These are phyloP conservation scores for Formicarius rufipectus DNA, from an alignment of 2,113 vertebrate genomes.

Conservation along the genomic window DNA sequence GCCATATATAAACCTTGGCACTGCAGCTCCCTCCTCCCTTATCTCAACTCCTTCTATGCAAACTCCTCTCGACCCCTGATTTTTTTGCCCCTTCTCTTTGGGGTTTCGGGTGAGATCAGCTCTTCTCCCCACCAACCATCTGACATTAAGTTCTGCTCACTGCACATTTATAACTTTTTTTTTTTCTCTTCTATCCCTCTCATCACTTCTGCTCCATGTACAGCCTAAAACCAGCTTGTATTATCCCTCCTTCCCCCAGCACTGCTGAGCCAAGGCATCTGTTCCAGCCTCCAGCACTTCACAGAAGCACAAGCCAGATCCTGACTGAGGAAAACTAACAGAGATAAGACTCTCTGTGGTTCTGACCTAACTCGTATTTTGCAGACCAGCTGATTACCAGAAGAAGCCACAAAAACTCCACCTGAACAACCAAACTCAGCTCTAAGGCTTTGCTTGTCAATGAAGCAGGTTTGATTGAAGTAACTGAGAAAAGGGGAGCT, in stretches of 20 bases:
- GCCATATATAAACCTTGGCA: not conserved
- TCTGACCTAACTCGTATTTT: not conserved
- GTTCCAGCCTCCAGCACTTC: slow-evolving; percentile 30
- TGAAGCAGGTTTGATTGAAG: not conserved
- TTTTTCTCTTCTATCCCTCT: not conserved
- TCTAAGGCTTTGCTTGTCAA: not conserved
- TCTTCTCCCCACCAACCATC: not conserved
- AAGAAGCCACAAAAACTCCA: not conserved
- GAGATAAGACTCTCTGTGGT: not conserved
- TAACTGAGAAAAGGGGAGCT: not conserved
- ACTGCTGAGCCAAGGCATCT: slow-evolving; percentile 45
- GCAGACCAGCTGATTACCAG: not conserved
- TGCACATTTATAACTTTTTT: not conserved
- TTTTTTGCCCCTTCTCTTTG: not conserved
- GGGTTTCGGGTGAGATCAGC: not conserved
- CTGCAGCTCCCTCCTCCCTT: not conserved
- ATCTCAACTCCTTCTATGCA: not conserved
- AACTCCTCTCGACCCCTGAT: not conserved
- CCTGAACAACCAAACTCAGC: not conserved
- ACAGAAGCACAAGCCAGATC: not conserved
- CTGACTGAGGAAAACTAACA: not conserved
- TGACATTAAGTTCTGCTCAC: not conserved
- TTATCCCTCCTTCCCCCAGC: slow-evolving; percentile 5
- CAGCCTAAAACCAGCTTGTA: not conserved
- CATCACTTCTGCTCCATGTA: not conserved